A percentile compares a stretch with the other conserved stretches of the same genome.
These are phyloP conservation scores for Neomonachus schauinslandi DNA, from an alignment of 2,113 vertebrate genomes.

Conservation along the genomic window DNA sequence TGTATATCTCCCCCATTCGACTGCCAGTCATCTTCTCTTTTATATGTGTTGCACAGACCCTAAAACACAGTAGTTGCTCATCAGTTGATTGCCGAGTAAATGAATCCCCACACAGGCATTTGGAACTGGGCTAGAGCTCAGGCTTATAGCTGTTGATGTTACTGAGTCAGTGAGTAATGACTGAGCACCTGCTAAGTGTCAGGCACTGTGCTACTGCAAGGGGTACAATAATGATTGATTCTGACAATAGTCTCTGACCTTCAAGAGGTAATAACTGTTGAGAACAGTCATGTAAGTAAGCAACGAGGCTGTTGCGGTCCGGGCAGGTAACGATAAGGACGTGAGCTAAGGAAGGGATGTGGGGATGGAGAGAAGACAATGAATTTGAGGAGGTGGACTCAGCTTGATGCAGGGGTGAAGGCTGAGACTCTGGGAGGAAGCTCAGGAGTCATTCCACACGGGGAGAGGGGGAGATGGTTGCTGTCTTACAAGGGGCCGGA, in stretches of 20 bases:
- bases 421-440: background rate
- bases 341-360: background rate
- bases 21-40: background rate
- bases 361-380: background rate
- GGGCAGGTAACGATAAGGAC: background rate
- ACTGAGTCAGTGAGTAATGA: background rate
- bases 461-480: background rate
- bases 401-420: background rate
- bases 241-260: background rate
- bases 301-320: background rate
- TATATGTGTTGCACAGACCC: background rate
- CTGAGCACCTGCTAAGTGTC: background rate
- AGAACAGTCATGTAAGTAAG: background rate
- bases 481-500: background rate
- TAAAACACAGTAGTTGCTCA: background rate
- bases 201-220: background rate
- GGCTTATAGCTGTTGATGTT: background rate
- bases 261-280: background rate
- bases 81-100: background rate
- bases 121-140: background rate
- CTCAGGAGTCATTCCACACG: no score
- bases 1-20: background rate
- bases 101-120: background rate
- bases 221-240: background rate
- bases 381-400: background rate